Percentiles rank a stretch among this genome's conserved stretches.
Conservation (phyloP, 2,797 vertebrate species). For the Melanotaenia trifasciata region DNA sequence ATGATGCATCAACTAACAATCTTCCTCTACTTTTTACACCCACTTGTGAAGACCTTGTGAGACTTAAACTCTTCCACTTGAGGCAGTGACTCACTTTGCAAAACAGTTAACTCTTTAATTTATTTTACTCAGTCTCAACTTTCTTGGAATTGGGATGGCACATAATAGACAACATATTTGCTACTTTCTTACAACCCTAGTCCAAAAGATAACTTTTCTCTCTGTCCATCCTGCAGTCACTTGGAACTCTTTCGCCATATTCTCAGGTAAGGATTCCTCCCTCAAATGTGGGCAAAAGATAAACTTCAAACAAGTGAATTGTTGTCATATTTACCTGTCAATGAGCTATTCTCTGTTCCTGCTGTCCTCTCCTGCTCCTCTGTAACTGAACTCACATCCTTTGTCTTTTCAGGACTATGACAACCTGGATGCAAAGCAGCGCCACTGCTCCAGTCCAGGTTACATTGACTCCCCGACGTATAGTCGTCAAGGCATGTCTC, state of each 20-base stretch:
- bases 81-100: not conserved
- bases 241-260: constrained; percentile 92
- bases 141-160: not conserved
- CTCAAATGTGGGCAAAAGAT: not conserved
- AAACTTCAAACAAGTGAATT: constrained; percentile 31
- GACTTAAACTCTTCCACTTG: not conserved
- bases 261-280: constrained; percentile 87
- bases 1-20: not conserved
- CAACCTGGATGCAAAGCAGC: constrained; percentile 90
- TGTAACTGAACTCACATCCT: not conserved
- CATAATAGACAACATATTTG: too few relatives aligned
- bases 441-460: constrained; percentile 91
- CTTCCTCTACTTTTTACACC: not conserved
- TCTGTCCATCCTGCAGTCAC: constrained; percentile 83
- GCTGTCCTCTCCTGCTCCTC: constrained; percentile 3
- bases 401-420: constrained; percentile 87
- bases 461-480: constrained; percentile 92
- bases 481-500: constrained; percentile 92
- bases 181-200: not conserved
- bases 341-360: not conserved
- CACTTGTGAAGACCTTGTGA: not conserved
- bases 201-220: constrained; percentile 35
- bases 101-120: not conserved
- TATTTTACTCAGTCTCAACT: not conserved
- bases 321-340: constrained; percentile 17